phyloP scores from a whole-genome alignment of 1,140 invertebrate species.

The Nasonia longicornis region DNA sequence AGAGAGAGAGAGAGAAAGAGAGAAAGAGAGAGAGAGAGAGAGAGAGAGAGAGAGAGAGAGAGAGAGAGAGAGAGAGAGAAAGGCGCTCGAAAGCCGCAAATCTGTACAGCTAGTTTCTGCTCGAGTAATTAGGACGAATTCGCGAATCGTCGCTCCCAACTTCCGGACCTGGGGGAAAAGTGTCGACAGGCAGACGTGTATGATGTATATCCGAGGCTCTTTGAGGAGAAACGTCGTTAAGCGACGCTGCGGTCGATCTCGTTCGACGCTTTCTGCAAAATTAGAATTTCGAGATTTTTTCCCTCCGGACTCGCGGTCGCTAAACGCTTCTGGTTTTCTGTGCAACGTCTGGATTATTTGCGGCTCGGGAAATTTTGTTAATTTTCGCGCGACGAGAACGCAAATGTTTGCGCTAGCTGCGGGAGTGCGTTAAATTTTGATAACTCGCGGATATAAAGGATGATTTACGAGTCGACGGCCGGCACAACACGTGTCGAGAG shows the following conservation, averaged over 20 bases:
- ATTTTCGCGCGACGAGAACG: neutral
- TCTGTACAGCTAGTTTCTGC: neutral
- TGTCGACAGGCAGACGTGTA: neutral
- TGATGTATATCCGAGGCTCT: slow-evolving; percentile 17
- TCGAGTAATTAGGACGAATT: slow-evolving; percentile 29
- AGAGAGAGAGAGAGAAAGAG: neutral
- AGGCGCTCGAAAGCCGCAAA: neutral
- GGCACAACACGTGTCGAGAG: no score
- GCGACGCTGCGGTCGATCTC: slow-evolving; percentile 15
- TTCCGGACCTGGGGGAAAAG: slow-evolving; percentile 11
- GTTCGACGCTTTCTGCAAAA: slow-evolving; percentile 14
- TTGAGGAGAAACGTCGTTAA: slow-evolving; percentile 36
- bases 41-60: neutral
- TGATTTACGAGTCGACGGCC: no score
- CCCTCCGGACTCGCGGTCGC: neutral
- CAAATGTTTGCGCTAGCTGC: neutral
- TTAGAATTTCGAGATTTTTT: slow-evolving; percentile 18
- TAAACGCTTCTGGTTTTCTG: neutral
- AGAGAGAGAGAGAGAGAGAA: neutral
- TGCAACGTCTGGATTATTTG: neutral
- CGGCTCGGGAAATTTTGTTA: neutral
- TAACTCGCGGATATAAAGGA: neutral
- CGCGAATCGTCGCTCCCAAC: slow-evolving; percentile 23
- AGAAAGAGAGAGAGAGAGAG: no score
- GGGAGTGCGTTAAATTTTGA: neutral